Evolutionary conservation across 2,888 invertebrate genomes (phyloP), one percentile per base, ranked within the genome.

Genomic region (Drosophila helvetica): DNA sequence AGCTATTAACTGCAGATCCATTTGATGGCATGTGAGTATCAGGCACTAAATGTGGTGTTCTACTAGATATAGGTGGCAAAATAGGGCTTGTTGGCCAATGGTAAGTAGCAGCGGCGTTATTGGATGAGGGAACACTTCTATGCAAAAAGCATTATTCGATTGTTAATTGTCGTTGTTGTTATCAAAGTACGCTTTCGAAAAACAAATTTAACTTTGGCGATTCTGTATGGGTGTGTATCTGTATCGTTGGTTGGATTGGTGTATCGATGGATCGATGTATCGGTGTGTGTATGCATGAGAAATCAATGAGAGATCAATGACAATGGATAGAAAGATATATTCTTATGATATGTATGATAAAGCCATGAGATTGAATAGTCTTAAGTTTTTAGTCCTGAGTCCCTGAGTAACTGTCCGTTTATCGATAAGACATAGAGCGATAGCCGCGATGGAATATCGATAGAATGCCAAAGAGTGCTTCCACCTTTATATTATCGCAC

Each of bases 81-180:
- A 96, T 94, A 76, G 96, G 95, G 91, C 96, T 96, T 73, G 95
- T 95, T 76, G 96, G 96, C 96, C 96, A 96, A 71, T 96, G 96
- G 90, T 96, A 95, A 78, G 95, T 94, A 82, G 94, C 93, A 80
- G 94, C 91, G 87, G 90, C 90, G 89, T 91, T 91, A 90, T 91
- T 91, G 86, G 92, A 90, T 92, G 95, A 93, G 77, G 94, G 94
- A 89, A 91, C 91, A 91, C 91, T 91, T 91, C 92, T 91, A 90
- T 91, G 90, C 90, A 91, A 90, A 90, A 90, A 91, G 89, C 88
- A 89, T 89, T 90, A 79, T 85, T 38, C 38, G 38, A 38, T 38
- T 38, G 87, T 90, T 87, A 90, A 87, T 89, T 84, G 80, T 90
- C 79, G 76, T 89, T 84, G 80, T 90, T 79, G 76, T 86, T 85